Conservation (phyloP, 2,113 vertebrate genomes). For the Prietella phreatophila region DNA sequence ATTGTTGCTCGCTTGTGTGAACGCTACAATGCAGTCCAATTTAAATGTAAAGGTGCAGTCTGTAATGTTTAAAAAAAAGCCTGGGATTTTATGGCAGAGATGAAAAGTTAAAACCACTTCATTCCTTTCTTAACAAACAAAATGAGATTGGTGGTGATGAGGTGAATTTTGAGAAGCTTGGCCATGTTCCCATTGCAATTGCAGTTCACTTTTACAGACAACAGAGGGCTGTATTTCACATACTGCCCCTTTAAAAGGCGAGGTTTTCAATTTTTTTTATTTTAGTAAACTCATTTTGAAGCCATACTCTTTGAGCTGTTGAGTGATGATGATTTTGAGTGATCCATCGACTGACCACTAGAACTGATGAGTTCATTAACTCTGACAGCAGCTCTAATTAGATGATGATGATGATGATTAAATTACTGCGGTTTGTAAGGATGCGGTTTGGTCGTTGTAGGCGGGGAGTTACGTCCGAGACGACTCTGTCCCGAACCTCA, state of each 20-base stretch:
- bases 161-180: neutral
- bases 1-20: neutral
- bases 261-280: neutral
- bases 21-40: neutral
- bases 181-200: neutral
- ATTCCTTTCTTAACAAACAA: neutral
- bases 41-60: neutral
- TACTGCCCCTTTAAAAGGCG: neutral
- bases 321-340: slow-evolving; percentile 26
- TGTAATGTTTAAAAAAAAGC: neutral
- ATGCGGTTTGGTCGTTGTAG: slow-evolving; percentile 61
- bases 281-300: neutral
- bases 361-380: slow-evolving; percentile 24
- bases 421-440: neutral
- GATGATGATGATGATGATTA: too few relatives aligned
- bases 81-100: neutral
- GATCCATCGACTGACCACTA: slow-evolving; percentile 41
- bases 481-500: slow-evolving; percentile 96
- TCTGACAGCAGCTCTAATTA: slow-evolving; percentile 3
- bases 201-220: neutral
- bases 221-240: neutral
- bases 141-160: neutral
- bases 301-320: slow-evolving; percentile 9
- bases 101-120: neutral
- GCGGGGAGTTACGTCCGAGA: slow-evolving; percentile 98